Percentiles rank a stretch among this genome's conserved stretches.
These are phyloP conservation scores for Dysmachus trigonus DNA, from an alignment of 2,888 invertebrate species.

Conservation along the genomic window DNA sequence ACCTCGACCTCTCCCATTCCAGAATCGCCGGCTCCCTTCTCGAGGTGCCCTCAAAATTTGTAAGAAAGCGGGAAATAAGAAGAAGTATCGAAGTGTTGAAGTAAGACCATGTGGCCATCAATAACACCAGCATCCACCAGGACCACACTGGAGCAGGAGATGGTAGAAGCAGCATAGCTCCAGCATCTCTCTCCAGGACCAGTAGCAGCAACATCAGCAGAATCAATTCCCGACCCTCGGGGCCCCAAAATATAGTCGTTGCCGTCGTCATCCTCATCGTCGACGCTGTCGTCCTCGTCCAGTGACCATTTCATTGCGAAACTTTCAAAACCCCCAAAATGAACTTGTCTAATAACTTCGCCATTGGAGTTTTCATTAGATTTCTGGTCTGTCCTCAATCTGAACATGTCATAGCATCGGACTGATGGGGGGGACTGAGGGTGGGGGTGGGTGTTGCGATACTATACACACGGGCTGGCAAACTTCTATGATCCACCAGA, in stretches of 20 bases:
- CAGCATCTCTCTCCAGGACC: background rate
- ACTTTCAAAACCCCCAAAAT: slow-evolving; percentile 46
- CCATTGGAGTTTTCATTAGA: slow-evolving; percentile 48
- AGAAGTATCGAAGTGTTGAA: slow-evolving; percentile 15
- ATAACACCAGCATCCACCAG: background rate
- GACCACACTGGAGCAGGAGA: background rate
- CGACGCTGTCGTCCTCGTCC: background rate
- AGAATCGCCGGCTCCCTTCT: no score
- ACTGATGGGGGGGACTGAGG: background rate
- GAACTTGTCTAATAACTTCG: slow-evolving; percentile 49
- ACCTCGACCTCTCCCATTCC: background rate
- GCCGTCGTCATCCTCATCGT: background rate
- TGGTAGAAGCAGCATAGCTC: background rate
- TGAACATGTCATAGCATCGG: slow-evolving; percentile 2
- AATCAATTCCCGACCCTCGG: slow-evolving; percentile 18
- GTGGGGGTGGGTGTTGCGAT: background rate
- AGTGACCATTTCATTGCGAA: slow-evolving; percentile 46
- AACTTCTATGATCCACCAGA: slow-evolving; percentile 27
- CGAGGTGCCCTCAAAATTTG: background rate
- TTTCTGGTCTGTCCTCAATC: slow-evolving; percentile 44
- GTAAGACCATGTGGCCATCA: slow-evolving; percentile 10
- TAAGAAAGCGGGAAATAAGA: background rate
- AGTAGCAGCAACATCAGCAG: background rate
- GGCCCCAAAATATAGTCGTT: background rate
- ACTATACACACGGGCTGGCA: background rate